phyloP scores from a whole-genome alignment of 2,797 vertebrate species.

The Podarcis siculus region DNA sequence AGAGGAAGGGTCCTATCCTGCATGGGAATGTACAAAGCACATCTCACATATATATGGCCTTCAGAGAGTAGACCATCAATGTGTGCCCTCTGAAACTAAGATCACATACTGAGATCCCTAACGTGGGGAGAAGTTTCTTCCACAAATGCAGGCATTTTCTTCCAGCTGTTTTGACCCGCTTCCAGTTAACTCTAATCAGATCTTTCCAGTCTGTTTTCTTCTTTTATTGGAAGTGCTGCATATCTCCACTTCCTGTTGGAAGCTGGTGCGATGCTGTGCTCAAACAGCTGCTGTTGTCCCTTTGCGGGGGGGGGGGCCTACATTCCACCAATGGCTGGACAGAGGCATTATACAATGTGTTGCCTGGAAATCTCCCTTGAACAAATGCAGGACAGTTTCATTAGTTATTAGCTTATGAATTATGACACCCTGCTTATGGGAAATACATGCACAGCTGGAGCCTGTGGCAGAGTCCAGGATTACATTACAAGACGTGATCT shows the following conservation, averaged over 20 bases:
- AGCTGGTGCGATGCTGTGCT: not conserved
- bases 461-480: not conserved
- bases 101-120: not conserved
- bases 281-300: slow-evolving; percentile 14
- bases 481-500: slow-evolving; percentile 2
- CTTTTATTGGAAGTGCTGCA: fast-evolving
- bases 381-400: slow-evolving; percentile 8
- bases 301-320: not conserved
- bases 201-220: not conserved
- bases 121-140: not conserved
- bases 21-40: not conserved
- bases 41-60: not conserved
- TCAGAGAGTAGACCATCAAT: not conserved
- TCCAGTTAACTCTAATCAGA: not conserved
- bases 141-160: not conserved
- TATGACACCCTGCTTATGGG: slow-evolving; percentile 33
- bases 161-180: not conserved
- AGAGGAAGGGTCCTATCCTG: not conserved
- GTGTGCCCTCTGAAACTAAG: not conserved
- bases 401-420: slow-evolving; percentile 32
- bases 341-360: not conserved
- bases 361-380: slow-evolving; percentile 33
- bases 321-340: slow-evolving; percentile 11
- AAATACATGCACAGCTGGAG: not conserved
- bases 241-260: not conserved